Conservation (phyloP, 2,797 vertebrate genomes). For the Oryzias sinensis region DNA sequence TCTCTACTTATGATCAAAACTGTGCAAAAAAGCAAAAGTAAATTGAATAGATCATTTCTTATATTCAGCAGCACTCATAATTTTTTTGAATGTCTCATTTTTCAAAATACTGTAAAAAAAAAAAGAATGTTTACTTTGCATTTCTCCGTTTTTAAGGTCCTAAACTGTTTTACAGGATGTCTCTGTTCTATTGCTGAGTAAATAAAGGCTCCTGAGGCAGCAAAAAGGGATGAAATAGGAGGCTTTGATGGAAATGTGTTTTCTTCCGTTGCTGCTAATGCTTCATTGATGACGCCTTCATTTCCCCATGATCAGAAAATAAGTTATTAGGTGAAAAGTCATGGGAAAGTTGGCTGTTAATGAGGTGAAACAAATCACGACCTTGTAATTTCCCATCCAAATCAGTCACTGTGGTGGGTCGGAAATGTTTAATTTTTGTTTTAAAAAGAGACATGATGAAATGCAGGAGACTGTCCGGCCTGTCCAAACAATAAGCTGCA, state of each 20-base stretch:
- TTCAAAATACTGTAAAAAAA: no score
- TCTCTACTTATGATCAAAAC: no score
- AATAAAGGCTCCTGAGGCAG: conserved; percentile 48
- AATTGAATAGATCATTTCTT: no score
- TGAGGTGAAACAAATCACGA: background rate
- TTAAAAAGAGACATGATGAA: conserved; percentile 22
- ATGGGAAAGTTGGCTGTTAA: background rate
- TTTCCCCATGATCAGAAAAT: conserved; percentile 23
- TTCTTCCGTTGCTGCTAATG: conserved; percentile 10
- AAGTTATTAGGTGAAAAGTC: conserved; percentile 15
- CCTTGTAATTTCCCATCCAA: background rate
- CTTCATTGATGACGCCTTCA: conserved; percentile 6
- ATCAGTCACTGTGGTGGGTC: background rate
- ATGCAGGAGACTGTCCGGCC: conserved; percentile 18
- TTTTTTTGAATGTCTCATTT: no score
- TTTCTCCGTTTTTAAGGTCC: no score
- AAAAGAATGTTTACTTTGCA: no score
- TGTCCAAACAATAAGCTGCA: conserved; percentile 41
- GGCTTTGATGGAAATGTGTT: background rate
- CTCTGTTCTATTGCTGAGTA: background rate
- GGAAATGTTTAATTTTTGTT: conserved; percentile 5
- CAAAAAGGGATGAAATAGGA: conserved; percentile 16
- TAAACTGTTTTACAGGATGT: no score
- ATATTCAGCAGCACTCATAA: no score
- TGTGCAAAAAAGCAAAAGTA: no score